Evolutionary conservation across 2,888 invertebrate genomes (phyloP).

Genomic region (Drosophila neonasuta): DNA sequence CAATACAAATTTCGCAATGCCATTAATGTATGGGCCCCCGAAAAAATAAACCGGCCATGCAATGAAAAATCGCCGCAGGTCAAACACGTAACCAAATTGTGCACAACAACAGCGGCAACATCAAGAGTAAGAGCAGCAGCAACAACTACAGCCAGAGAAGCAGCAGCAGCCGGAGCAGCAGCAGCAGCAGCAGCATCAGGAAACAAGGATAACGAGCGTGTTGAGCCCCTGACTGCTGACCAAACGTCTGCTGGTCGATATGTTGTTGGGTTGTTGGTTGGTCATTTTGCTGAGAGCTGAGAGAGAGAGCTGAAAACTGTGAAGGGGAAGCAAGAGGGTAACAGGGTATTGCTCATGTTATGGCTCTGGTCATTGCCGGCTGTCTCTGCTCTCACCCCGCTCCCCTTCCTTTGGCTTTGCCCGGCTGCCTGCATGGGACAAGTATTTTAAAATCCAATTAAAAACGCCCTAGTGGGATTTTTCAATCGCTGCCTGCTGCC

Average conservation of each 20-base stretch:
- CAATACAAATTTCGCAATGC: slow-evolving; percentile 74
- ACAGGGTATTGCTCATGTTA: slow-evolving; percentile 50
- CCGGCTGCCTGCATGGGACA: slow-evolving; percentile 66
- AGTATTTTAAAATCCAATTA: slow-evolving; percentile 83
- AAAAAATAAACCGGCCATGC: slow-evolving; percentile 61
- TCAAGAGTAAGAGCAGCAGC: slow-evolving; percentile 6
- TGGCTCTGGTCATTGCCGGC: slow-evolving; percentile 51
- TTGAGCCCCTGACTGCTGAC: slow-evolving; percentile 69
- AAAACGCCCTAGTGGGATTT: slow-evolving; percentile 81
- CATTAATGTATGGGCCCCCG: slow-evolving; percentile 66
- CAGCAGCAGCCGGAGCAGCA: slow-evolving; percentile 20
- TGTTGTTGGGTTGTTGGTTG: slow-evolving; percentile 49
- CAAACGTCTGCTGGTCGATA: slow-evolving; percentile 62
- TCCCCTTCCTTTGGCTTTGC: slow-evolving; percentile 22
- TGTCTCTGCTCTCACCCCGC: slow-evolving; percentile 14
- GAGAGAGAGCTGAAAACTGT: slow-evolving; percentile 7
- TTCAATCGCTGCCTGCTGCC: slow-evolving; percentile 76
- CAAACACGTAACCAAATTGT: slow-evolving; percentile 78
- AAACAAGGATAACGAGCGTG: slow-evolving; percentile 79
- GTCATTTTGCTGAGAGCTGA: slow-evolving; percentile 32
- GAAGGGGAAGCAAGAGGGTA: not conserved
- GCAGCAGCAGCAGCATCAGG: slow-evolving; percentile 57
- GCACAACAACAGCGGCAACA: slow-evolving; percentile 47
- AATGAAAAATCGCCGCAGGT: slow-evolving; percentile 76
- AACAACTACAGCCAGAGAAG: slow-evolving; percentile 26